A percentile compares a stretch with the other conserved stretches of the same genome.
These are phyloP conservation scores for Eueides isabella DNA, from an alignment of 1,140 invertebrate genomes.

Conservation along the genomic window DNA sequence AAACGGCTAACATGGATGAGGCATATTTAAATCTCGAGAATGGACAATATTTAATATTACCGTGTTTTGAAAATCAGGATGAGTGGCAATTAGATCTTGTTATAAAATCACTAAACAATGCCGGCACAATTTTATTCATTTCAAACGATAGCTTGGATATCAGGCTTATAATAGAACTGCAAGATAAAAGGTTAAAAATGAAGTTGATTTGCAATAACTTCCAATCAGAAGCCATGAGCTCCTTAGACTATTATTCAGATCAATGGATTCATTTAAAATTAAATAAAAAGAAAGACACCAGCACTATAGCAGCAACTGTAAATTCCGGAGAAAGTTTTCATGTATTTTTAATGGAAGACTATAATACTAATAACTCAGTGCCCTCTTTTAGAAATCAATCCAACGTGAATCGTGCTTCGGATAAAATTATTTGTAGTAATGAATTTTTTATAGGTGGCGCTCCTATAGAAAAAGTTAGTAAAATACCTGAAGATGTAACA, in stretches of 20 bases:
- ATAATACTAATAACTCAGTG: background rate
- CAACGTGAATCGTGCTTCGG: background rate
- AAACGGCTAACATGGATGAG: constrained; percentile 64
- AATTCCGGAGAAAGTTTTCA: constrained; percentile 65
- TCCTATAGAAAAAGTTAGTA: constrained; percentile 48
- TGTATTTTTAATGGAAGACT: constrained; percentile 45
- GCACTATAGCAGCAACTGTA: constrained; percentile 61
- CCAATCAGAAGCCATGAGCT: constrained; percentile 57
- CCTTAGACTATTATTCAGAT: constrained; percentile 55
- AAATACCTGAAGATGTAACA: constrained; percentile 50
- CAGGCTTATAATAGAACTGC: constrained; percentile 61
- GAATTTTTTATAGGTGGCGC: constrained; percentile 69
- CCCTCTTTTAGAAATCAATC: background rate
- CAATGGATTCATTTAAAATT: constrained; percentile 67
- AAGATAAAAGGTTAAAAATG: constrained; percentile 64
- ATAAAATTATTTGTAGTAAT: constrained; percentile 49
- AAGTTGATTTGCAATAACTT: constrained; percentile 51
- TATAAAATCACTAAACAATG: constrained; percentile 57
- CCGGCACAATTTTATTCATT: constrained; percentile 64
- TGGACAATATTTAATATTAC: constrained; percentile 63
- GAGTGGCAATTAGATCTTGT: constrained; percentile 67
- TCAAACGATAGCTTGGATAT: constrained; percentile 40
- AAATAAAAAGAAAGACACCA: constrained; percentile 55
- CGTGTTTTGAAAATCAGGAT: constrained; percentile 59
- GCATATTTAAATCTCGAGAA: constrained; percentile 56